Conservation (phyloP, 2,888 invertebrate species). For the Muschampia plurimacula region DNA sequence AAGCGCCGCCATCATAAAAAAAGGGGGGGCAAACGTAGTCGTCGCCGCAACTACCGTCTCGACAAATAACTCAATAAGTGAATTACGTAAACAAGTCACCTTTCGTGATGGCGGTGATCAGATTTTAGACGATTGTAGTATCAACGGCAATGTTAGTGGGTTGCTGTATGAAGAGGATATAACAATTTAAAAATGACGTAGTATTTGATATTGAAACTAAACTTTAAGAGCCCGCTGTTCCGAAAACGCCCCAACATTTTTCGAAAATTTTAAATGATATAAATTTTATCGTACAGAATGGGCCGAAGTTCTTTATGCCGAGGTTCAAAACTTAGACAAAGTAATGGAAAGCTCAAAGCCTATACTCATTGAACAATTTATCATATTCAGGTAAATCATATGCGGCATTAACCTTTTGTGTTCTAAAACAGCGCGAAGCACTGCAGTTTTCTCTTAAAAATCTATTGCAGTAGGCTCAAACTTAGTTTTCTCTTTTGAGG, state of each 20-base stretch:
- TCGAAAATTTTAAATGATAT: not conserved
- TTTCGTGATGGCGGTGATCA: too few relatives aligned
- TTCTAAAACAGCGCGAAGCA: not conserved
- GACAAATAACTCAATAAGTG: too few relatives aligned
- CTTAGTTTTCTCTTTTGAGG: not conserved
- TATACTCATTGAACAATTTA: not conserved
- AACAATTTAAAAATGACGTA: too few relatives aligned
- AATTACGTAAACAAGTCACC: too few relatives aligned
- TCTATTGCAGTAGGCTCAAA: constrained; percentile 30
- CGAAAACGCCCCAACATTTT: not conserved
- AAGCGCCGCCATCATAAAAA: too few relatives aligned
- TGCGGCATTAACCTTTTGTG: constrained; percentile 4
- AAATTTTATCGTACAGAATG: not conserved
- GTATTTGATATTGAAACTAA: too few relatives aligned
- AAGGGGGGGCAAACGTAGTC: too few relatives aligned
- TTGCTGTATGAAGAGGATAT: too few relatives aligned
- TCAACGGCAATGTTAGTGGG: too few relatives aligned
- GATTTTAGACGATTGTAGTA: too few relatives aligned
- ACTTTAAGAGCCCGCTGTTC: too few relatives aligned
- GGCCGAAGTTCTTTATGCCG: not conserved
- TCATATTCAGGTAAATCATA: constrained; percentile 4
- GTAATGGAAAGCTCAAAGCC: not conserved
- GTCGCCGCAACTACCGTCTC: too few relatives aligned
- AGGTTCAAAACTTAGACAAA: not conserved
- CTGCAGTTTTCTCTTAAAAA: constrained; percentile 41